Evolutionary conservation across 2,888 invertebrate species (phyloP).

Genomic region (Amphipyra tragopoginis): DNA sequence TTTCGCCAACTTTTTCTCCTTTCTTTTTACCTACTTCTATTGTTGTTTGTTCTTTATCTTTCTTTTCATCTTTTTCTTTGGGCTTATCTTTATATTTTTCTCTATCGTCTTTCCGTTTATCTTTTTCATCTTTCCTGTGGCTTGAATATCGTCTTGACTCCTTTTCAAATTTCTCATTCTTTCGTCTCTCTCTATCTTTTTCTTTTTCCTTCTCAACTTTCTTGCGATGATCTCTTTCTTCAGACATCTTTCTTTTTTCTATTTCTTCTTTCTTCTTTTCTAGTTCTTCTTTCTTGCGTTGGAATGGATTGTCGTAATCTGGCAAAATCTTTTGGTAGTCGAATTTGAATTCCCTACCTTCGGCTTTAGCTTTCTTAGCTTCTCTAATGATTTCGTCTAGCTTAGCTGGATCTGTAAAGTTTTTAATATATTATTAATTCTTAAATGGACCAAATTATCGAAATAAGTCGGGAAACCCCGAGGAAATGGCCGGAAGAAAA

Average conservation of each 20-base stretch:
- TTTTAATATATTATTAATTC: not conserved
- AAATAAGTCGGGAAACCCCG: too few relatives aligned
- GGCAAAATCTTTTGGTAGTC: slow-evolving; percentile 83
- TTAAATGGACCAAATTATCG: not conserved
- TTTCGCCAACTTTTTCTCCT: slow-evolving; percentile 56
- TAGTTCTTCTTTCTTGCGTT: slow-evolving; percentile 74
- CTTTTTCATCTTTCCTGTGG: slow-evolving; percentile 52
- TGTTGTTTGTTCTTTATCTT: slow-evolving; percentile 32
- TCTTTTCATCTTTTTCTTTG: slow-evolving; percentile 43
- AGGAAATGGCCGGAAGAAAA: too few relatives aligned
- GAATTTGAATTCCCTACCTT: slow-evolving; percentile 84
- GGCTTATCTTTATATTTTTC: slow-evolving; percentile 58
- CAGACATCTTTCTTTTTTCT: slow-evolving; percentile 58
- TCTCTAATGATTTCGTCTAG: slow-evolving; percentile 84
- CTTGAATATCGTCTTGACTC: slow-evolving; percentile 53
- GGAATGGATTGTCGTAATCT: slow-evolving; percentile 85
- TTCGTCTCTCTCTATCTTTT: slow-evolving; percentile 50
- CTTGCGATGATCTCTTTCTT: slow-evolving; percentile 53
- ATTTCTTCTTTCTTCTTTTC: slow-evolving; percentile 61
- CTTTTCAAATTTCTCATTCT: slow-evolving; percentile 57
- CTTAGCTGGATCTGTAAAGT: slow-evolving; percentile 75
- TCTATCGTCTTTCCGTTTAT: slow-evolving; percentile 57
- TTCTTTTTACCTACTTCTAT: slow-evolving; percentile 32
- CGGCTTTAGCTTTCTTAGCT: slow-evolving; percentile 82
- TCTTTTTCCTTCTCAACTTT: slow-evolving; percentile 39